Base-by-base conservation (phyloP, 2,888 invertebrate species). In the Leptothorax acervorum region DNA sequence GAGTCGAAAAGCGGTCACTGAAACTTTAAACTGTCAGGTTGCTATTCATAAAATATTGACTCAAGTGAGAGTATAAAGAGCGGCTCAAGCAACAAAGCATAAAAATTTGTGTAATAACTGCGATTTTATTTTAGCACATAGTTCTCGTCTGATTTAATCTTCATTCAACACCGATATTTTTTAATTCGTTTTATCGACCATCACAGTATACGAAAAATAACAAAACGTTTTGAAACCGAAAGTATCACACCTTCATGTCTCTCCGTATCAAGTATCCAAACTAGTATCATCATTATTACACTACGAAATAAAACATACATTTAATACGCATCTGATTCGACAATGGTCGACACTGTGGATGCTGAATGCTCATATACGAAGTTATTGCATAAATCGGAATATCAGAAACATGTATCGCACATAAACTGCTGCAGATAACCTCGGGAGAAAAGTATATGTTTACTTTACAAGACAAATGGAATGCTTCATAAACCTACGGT, bases 401-500 rank as follows among this genome's bases (percentile, higher is more conserved):
- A 57, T 79, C 70, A 65, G 45, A 35, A 79, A 57, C 71, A 23
- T 48, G 4, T 18, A 45, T 48, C 71, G 71, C 18, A 57, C 35
- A 60, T 35, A 31, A 71, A 79, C 18, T 60, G 35, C 18, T 60
- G 35, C 35, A 28, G 42, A 23, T 60, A 48, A 71, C 18, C 45
- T 45, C 45, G 60, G 18, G 31, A 45, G 78, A 71, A 42, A 60
- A 78, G 45, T 68, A 39, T 68, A 39, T 45, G 55, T 57, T 45
- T 35, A 48, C 35, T 45, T 45, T 35, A 48, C 35, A 57, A 42
- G 45, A 60, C 79, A 71, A 71, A 71, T 57, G 79, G 71, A 63
- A 71, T 71, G 57, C 45, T 71, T 57, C 71, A 53, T 66, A 48
- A 70, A 71, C 45, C 70, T 79, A 57, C 12, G 4, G 23, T 57